Evolutionary conservation across 92 coral and sea anemone species (phyloP).

Genomic region (Epizoanthus fatuus): DNA sequence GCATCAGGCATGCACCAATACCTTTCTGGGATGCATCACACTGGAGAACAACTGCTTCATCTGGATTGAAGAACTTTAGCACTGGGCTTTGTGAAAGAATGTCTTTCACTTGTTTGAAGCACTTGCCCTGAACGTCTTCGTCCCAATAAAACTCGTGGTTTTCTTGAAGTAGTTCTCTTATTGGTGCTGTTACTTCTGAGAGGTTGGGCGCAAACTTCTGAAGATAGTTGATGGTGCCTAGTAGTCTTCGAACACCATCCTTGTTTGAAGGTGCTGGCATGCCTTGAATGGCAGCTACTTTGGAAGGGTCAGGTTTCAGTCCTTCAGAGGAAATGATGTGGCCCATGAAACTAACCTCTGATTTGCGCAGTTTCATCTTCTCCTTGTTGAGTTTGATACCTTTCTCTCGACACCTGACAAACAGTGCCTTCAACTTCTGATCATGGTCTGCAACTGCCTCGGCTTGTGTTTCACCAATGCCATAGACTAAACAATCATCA

Average conservation of each 20-base stretch:
- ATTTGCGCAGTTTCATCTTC: background rate
- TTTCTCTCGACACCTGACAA: background rate
- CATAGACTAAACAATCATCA: slow-evolving; percentile 29
- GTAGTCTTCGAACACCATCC: slow-evolving; percentile 15
- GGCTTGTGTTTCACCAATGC: slow-evolving; percentile 27
- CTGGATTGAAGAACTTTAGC: no score
- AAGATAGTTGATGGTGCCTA: slow-evolving; percentile 30
- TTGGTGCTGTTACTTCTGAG: background rate
- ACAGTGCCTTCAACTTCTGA: no score
- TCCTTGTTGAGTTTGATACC: slow-evolving; percentile 26
- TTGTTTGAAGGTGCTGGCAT: slow-evolving; percentile 28
- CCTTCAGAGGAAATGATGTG: slow-evolving; percentile 11
- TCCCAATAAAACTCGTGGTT: no score
- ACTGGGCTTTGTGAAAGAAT: no score
- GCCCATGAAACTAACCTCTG: slow-evolving; percentile 20
- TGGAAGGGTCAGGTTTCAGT: slow-evolving; percentile 22
- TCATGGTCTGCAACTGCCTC: slow-evolving; percentile 24
- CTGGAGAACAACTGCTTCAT: no score
- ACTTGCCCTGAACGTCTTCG: no score
- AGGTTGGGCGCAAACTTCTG: background rate
- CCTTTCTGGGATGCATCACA: no score
- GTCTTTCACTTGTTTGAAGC: no score
- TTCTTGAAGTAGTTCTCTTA: no score
- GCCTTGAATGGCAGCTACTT: slow-evolving; percentile 8
- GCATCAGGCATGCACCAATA: background rate